These are phyloP conservation scores for Philaethria dido DNA, from an alignment of 2,888 invertebrate genomes.

Conservation along the genomic window DNA sequence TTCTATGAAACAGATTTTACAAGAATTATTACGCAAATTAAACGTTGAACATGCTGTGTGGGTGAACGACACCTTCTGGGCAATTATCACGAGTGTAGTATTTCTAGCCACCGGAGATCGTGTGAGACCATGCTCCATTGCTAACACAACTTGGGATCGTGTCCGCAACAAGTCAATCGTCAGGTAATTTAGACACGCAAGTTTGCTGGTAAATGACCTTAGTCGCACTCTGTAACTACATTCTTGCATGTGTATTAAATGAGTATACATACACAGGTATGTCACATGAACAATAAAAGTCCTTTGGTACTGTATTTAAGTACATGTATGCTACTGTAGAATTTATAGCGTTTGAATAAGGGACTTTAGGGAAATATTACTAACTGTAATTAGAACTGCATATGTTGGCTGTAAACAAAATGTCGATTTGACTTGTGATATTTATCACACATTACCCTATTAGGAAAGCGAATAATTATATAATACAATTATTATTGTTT, in stretches of 20 bases:
- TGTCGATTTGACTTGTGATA: no score
- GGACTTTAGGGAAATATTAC: background rate
- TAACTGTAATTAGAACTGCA: background rate
- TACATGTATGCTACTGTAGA: background rate
- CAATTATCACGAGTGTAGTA: slow-evolving; percentile 87
- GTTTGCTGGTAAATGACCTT: slow-evolving; percentile 13
- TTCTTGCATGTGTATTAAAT: slow-evolving; percentile 9
- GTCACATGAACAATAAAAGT: background rate
- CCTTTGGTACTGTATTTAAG: background rate
- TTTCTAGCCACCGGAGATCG: slow-evolving; percentile 88
- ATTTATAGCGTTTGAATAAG: background rate
- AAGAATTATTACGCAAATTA: slow-evolving; percentile 86
- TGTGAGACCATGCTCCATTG: slow-evolving; percentile 90
- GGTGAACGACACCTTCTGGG: slow-evolving; percentile 87
- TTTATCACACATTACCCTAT: no score
- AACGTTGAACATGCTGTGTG: slow-evolving; percentile 88
- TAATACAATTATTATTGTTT: no score
- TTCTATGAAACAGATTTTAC: slow-evolving; percentile 80
- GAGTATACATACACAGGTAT: background rate
- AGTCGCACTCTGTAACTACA: background rate
- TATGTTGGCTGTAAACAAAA: no score
- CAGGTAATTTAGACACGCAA: slow-evolving; percentile 75
- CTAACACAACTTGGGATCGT: slow-evolving; percentile 87
- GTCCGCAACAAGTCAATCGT: slow-evolving; percentile 88
- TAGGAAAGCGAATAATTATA: no score